Percentiles rank a stretch among this genome's conserved stretches.
Conservation (phyloP, 37 sponge, comb jelly and placozoan species). For the Spongilla lacustris region DNA sequence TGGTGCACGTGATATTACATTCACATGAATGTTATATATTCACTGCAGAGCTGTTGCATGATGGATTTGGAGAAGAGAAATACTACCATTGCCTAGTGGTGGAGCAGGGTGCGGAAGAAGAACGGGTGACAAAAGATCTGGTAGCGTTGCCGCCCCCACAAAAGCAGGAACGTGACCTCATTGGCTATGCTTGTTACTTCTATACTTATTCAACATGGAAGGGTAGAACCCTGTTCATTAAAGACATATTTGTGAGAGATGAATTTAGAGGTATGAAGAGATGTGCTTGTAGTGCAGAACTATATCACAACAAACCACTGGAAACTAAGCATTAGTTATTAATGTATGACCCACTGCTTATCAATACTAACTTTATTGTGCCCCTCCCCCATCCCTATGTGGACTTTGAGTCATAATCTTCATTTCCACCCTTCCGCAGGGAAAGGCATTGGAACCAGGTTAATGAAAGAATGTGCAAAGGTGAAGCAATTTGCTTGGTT, state of each 20-base stretch:
- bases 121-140: not conserved
- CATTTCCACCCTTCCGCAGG: not conserved
- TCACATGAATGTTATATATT: not conserved
- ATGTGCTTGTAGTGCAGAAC: no score
- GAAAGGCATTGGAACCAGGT: constrained; percentile 16
- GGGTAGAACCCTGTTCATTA: constrained; percentile 40
- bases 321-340: no score
- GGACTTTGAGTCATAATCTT: not conserved
- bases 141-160: not conserved
- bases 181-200: constrained; percentile 46
- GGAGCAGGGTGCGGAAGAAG: not conserved
- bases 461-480: constrained; percentile 42
- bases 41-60: constrained; percentile 20
- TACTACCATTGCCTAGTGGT: constrained; percentile 3
- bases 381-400: no score
- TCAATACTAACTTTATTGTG: no score
- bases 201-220: constrained; percentile 68
- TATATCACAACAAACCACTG: no score
- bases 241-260: constrained; percentile 57
- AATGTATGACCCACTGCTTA: no score
- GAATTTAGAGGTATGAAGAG: constrained; percentile 44
- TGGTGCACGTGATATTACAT: no score
- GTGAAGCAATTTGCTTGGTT: not conserved
- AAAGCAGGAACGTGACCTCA: not conserved
- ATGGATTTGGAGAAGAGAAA: constrained; percentile 43